These are phyloP conservation scores for Anarhynchus alexandrinus DNA, from an alignment of 2,113 vertebrate genomes.

Conservation along the genomic window DNA sequence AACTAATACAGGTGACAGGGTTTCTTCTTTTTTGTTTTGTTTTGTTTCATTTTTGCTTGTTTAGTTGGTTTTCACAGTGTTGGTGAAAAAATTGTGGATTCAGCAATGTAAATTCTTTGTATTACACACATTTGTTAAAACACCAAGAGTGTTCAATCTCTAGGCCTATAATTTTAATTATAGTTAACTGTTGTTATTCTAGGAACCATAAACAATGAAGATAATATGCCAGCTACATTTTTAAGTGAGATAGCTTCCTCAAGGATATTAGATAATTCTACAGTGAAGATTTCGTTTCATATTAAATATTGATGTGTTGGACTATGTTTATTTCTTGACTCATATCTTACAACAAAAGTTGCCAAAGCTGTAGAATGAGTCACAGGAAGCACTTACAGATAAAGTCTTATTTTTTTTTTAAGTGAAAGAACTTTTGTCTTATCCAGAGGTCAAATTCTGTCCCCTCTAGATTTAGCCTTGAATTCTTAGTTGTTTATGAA, in stretches of 20 bases:
- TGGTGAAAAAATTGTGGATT: background rate
- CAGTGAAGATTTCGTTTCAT: background rate
- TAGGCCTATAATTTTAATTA: background rate
- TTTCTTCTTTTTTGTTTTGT: background rate
- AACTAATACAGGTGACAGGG: rapidly evolving
- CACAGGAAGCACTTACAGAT: background rate
- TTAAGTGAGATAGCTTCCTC: background rate
- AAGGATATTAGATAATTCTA: background rate
- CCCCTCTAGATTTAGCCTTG: background rate
- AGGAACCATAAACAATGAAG: background rate
- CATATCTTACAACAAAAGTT: background rate
- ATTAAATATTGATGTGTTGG: background rate
- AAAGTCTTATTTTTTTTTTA: background rate
- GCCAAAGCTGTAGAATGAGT: background rate
- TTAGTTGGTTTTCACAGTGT: background rate
- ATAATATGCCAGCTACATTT: background rate
- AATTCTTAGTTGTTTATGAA: background rate
- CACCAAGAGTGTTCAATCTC: background rate
- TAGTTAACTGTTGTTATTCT: background rate
- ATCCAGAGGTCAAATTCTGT: background rate
- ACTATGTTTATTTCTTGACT: background rate
- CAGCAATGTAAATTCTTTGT: background rate
- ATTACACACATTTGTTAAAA: background rate
- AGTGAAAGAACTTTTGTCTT: background rate
- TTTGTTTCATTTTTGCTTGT: background rate